Percentiles rank a stretch among this genome's conserved stretches.
Evolutionary conservation across 2,113 vertebrate species (phyloP).

Genomic region (Anhinga rufa): DNA sequence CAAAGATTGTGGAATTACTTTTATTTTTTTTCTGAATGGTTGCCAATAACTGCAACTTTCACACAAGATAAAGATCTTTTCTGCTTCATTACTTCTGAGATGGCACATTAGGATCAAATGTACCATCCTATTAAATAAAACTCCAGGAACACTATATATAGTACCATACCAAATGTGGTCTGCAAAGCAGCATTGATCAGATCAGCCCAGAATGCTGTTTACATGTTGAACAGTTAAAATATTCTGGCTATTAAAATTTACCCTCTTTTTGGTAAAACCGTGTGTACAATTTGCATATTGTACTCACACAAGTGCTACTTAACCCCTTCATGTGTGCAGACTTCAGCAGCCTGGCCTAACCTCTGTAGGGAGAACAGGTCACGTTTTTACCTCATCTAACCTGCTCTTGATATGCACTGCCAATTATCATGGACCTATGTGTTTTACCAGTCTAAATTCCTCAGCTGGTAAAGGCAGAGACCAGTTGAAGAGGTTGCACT

Average conservation of each 20-base stretch:
- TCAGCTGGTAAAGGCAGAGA: neutral
- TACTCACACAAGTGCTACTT: neutral
- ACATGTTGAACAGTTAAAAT: conserved; percentile 51
- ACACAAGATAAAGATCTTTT: conserved; percentile 73
- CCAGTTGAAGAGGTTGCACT: neutral
- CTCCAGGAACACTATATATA: conserved; percentile 67
- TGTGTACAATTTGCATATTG: neutral
- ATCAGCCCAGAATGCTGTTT: conserved; percentile 53
- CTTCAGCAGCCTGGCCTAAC: neutral
- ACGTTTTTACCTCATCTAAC: neutral
- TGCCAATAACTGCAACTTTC: conserved; percentile 74
- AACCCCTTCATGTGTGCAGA: neutral
- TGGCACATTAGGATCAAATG: conserved; percentile 74
- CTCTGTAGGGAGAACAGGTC: neutral
- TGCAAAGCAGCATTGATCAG: conserved; percentile 60
- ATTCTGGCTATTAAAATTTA: conserved; percentile 45
- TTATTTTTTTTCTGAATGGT: conserved; percentile 63
- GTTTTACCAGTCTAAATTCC: neutral
- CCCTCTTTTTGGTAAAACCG: conserved; percentile 19
- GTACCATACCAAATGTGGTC: conserved; percentile 59
- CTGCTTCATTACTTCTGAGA: conserved; percentile 74
- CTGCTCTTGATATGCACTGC: neutral
- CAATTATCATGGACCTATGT: fast-evolving
- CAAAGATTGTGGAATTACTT: conserved; percentile 71
- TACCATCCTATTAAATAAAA: conserved; percentile 71